Evolutionary conservation across 2,888 invertebrate species (phyloP).

Genomic region (Leptinotarsa haldemani): DNA sequence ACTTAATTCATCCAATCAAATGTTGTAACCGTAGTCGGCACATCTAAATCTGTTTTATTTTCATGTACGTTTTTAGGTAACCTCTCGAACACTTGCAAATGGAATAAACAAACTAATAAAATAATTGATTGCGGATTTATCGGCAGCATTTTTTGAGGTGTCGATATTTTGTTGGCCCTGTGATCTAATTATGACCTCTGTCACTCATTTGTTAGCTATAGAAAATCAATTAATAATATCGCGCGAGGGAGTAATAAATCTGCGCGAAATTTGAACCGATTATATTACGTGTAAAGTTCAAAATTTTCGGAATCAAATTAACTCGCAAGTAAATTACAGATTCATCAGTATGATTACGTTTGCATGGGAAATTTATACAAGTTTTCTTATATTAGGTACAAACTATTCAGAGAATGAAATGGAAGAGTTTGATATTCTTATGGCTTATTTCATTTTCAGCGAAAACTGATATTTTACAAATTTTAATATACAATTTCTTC

Average conservation of each 20-base stretch:
- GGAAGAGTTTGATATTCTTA: too few relatives aligned
- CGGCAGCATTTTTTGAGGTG: slow-evolving; percentile 4
- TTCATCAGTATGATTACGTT: too few relatives aligned
- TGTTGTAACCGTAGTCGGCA: too few relatives aligned
- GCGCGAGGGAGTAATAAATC: slow-evolving; percentile 15
- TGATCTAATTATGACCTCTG: slow-evolving; percentile 13
- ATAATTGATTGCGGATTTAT: not conserved
- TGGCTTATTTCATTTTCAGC: too few relatives aligned
- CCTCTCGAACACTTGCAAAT: slow-evolving; percentile 7
- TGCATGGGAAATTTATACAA: too few relatives aligned
- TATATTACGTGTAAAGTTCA: not conserved
- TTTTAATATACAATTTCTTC: too few relatives aligned
- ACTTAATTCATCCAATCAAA: too few relatives aligned
- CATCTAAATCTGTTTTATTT: not conserved
- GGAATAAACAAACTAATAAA: slow-evolving; percentile 16
- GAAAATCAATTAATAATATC: slow-evolving; percentile 23
- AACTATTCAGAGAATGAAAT: too few relatives aligned
- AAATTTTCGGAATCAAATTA: not conserved
- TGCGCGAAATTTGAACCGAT: slow-evolving; percentile 4
- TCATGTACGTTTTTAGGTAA: slow-evolving; percentile 6
- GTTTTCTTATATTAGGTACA: too few relatives aligned
- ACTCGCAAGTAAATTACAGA: too few relatives aligned
- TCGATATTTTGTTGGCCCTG: not conserved
- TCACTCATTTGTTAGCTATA: slow-evolving; percentile 4
- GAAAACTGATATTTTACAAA: too few relatives aligned